Percentiles rank a stretch among this genome's conserved stretches.
Conservation (phyloP, 1,140 invertebrate genomes). For the Drosophila murphyi region DNA sequence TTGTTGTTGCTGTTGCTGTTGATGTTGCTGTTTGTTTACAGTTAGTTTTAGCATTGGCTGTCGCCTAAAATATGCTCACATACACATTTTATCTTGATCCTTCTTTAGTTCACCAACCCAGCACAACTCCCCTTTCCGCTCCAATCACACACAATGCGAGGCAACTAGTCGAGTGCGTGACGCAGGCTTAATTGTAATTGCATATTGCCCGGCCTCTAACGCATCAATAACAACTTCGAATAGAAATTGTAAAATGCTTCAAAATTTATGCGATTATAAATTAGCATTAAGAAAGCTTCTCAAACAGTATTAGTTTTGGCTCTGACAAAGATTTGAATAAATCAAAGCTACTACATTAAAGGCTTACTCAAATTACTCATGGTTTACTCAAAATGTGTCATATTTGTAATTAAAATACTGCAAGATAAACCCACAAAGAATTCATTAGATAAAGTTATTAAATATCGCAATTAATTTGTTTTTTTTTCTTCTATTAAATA, state of each 20-base stretch:
- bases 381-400: no score
- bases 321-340: no score
- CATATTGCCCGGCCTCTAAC: constrained; percentile 44
- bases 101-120: constrained; percentile 16
- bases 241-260: constrained; percentile 6
- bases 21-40: constrained; percentile 40
- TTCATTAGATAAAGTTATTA: no score
- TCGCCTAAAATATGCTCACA: constrained; percentile 60
- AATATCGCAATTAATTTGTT: no score
- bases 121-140: no score
- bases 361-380: no score
- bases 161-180: constrained; percentile 36
- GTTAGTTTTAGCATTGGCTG: constrained; percentile 66
- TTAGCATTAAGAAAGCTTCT: background rate
- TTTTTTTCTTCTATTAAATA: no score
- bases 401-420: no score
- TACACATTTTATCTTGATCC: constrained; percentile 67
- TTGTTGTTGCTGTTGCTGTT: constrained; percentile 21
- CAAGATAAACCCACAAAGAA: no score
- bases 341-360: no score
- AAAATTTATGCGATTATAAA: constrained; percentile 8
- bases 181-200: constrained; percentile 44
- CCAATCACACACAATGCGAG: constrained; percentile 7
- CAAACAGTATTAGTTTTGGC: background rate
- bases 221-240: constrained; percentile 16